Conservation (phyloP, 2,113 vertebrate genomes). For the Aramus guarauna region DNA sequence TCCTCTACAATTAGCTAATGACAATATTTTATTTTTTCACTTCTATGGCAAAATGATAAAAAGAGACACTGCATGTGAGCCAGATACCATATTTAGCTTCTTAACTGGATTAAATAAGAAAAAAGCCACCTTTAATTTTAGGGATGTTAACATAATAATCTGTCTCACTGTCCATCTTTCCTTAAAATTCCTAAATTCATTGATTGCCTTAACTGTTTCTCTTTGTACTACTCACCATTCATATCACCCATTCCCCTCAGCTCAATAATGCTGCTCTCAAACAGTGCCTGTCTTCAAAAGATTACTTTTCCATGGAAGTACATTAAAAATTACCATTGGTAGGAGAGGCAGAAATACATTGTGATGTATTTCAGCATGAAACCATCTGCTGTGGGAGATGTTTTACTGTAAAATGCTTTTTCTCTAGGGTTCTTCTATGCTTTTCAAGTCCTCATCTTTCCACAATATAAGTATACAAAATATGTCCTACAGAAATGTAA, state of each 20-base stretch:
- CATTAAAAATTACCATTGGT: neutral
- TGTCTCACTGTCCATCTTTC: neutral
- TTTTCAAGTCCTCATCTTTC: neutral
- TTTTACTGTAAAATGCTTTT: neutral
- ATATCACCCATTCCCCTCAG: neutral
- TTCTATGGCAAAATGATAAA: neutral
- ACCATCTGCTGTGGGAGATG: neutral
- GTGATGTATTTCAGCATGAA: neutral
- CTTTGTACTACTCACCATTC: neutral
- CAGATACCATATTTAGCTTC: neutral
- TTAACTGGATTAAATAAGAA: neutral
- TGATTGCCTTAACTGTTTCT: neutral
- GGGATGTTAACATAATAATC: neutral
- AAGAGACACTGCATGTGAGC: neutral
- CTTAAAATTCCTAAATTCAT: neutral
- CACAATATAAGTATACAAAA: neutral
- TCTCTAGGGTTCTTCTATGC: neutral
- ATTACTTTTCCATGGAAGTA: neutral
- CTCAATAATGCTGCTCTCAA: neutral
- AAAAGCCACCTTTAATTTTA: neutral
- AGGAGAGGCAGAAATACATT: neutral
- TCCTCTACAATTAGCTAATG: neutral
- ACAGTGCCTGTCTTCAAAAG: neutral
- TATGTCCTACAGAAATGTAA: neutral
- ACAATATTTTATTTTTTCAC: neutral